phyloP scores from a whole-genome alignment of 2,888 invertebrate genomes.

The Andrena camellia region DNA sequence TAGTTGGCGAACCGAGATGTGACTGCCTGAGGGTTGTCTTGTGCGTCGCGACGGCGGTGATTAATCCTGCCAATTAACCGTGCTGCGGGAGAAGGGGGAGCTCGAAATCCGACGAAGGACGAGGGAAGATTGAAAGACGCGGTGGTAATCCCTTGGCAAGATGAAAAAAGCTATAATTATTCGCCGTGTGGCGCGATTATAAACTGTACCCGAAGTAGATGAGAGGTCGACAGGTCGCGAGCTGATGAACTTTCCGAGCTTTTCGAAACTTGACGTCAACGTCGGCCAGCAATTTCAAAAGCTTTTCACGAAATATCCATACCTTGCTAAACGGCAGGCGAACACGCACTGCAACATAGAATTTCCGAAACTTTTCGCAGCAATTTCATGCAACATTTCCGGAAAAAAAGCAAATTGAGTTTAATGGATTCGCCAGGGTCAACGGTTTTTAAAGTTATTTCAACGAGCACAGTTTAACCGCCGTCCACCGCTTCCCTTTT shows the following conservation, averaged over 20 bases:
- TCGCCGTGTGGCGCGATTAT: neutral
- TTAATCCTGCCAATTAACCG: constrained; percentile 74
- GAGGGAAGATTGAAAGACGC: constrained; percentile 1
- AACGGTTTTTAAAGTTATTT: constrained; percentile 8
- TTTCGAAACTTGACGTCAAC: neutral
- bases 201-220: constrained; percentile 35
- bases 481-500: neutral
- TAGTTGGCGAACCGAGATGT: neutral
- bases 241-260: constrained; percentile 3
- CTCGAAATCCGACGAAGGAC: neutral
- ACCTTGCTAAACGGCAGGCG: neutral
- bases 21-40: constrained; percentile 15
- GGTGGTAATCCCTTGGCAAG: neutral
- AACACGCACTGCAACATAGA: neutral
- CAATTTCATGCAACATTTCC: neutral
- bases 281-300: too few species aligned
- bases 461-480: neutral
- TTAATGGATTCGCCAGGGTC: neutral
- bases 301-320: too few species aligned
- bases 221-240: neutral
- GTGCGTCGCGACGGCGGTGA: constrained; percentile 50
- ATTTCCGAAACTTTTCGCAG: neutral
- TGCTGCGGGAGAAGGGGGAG: neutral
- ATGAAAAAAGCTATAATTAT: neutral
- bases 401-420: neutral